These are phyloP conservation scores for Leptopilina syphax DNA, from an alignment of 2,888 invertebrate species.

Conservation along the genomic window DNA sequence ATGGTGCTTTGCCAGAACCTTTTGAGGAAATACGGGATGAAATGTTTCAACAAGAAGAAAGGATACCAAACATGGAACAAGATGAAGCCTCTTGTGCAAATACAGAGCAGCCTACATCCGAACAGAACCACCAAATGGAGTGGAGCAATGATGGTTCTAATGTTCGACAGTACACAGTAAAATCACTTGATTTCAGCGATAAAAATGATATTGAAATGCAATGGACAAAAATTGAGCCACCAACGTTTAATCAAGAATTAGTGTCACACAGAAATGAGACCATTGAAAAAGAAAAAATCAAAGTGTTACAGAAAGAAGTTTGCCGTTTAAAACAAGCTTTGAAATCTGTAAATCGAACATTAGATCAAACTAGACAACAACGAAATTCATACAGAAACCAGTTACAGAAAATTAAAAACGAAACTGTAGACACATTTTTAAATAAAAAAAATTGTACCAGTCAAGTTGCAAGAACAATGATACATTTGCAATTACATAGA, in stretches of 20 bases:
- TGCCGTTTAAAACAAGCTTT: not conserved
- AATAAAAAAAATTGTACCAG: not conserved
- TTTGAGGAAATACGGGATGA: not conserved
- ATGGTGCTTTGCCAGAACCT: conserved; percentile 3
- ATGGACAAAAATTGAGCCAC: not conserved
- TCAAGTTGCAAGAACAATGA: not conserved
- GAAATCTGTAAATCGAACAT: not conserved
- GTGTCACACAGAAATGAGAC: not conserved
- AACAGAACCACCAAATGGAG: conserved; percentile 5
- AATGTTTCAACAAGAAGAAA: conserved; percentile 3
- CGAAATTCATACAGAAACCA: not conserved
- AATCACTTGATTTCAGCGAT: not conserved
- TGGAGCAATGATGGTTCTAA: conserved; percentile 9
- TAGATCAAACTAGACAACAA: not conserved
- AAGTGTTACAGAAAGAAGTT: not conserved
- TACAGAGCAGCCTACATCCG: not conserved
- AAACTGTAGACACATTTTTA: not conserved
- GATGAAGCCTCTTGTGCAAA: not conserved
- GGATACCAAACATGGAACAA: not conserved
- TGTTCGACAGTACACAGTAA: too few relatives aligned
- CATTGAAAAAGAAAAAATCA: not conserved
- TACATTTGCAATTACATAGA: not conserved
- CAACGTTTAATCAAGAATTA: not conserved
- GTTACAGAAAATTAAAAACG: not conserved
- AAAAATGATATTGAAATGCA: not conserved